These are phyloP conservation scores for Austrolebias charrua DNA, from an alignment of 2,797 vertebrate genomes.

Conservation along the genomic window DNA sequence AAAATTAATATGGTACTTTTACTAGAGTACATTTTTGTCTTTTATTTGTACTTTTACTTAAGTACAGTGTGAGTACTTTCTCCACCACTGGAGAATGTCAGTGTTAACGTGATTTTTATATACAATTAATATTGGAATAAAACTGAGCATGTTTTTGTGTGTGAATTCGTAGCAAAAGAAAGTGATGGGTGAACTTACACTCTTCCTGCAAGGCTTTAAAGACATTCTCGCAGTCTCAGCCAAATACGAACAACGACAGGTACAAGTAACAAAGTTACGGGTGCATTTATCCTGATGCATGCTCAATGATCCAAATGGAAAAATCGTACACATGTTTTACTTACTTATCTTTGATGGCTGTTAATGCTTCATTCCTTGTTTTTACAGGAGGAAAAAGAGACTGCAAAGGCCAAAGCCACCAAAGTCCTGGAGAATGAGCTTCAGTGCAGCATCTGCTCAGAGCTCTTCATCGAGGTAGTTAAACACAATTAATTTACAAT, in stretches of 20 bases:
- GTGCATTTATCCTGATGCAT: too few relatives aligned
- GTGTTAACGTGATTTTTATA: too few relatives aligned
- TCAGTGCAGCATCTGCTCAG: conserved; percentile 96
- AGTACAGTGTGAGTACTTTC: too few relatives aligned
- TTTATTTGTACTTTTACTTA: too few relatives aligned
- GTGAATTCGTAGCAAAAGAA: conserved; percentile 79
- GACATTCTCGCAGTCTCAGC: conserved; percentile 89
- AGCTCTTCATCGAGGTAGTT: conserved; percentile 92
- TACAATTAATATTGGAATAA: too few relatives aligned
- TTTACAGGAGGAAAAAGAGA: conserved; percentile 89
- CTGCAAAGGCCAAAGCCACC: conserved; percentile 89
- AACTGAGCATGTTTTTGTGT: conserved; percentile 9
- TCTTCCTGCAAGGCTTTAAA: conserved; percentile 88
- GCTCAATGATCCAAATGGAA: too few relatives aligned
- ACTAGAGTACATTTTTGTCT: too few relatives aligned
- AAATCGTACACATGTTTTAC: too few relatives aligned
- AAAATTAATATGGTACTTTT: too few relatives aligned
- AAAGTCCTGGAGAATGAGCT: conserved; percentile 96
- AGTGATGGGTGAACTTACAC: too few relatives aligned
- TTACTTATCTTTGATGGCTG: background rate
- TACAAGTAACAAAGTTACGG: conserved; percentile 92
- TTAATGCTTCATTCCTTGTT: background rate
- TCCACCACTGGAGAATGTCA: too few relatives aligned
- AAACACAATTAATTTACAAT: background rate
- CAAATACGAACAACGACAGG: conserved; percentile 93